Conservation (phyloP, 2,797 vertebrate genomes). For the Phalloptychus januarius region DNA sequence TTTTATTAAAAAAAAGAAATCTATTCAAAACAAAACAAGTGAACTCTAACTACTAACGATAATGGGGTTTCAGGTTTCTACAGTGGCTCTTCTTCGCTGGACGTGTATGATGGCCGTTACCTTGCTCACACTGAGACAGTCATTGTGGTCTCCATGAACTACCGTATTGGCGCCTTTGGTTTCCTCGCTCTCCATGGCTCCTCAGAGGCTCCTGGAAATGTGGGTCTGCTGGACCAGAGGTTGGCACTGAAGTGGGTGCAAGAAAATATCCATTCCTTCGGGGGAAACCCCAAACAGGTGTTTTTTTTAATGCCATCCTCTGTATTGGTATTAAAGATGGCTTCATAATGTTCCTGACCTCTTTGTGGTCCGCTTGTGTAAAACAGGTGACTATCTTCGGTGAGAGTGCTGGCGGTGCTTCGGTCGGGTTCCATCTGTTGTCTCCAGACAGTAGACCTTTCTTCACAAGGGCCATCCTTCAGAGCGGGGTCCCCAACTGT, state of each 20-base stretch:
- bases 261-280: conserved; percentile 87
- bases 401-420: conserved; percentile 91
- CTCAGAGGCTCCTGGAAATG: conserved; percentile 90
- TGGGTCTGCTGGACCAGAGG: conserved; percentile 91
- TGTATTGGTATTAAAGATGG: background rate
- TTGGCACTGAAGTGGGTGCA: conserved; percentile 91
- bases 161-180: conserved; percentile 90
- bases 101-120: conserved; percentile 93
- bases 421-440: conserved; percentile 87
- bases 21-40: background rate
- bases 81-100: conserved; percentile 90
- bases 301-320: background rate
- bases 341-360: background rate
- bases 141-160: conserved; percentile 93
- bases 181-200: conserved; percentile 89
- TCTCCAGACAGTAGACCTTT: conserved; percentile 84
- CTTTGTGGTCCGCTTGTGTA: background rate
- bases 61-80: conserved; percentile 78
- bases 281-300: conserved; percentile 86
- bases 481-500: conserved; percentile 89
- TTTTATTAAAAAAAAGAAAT: background rate
- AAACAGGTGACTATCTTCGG: conserved; percentile 90
- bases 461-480: conserved; percentile 88
- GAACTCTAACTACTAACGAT: background rate
- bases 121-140: conserved; percentile 85